Base-by-base conservation (phyloP, 2,113 vertebrate genomes). In the Gambusia holbrooki region DNA sequence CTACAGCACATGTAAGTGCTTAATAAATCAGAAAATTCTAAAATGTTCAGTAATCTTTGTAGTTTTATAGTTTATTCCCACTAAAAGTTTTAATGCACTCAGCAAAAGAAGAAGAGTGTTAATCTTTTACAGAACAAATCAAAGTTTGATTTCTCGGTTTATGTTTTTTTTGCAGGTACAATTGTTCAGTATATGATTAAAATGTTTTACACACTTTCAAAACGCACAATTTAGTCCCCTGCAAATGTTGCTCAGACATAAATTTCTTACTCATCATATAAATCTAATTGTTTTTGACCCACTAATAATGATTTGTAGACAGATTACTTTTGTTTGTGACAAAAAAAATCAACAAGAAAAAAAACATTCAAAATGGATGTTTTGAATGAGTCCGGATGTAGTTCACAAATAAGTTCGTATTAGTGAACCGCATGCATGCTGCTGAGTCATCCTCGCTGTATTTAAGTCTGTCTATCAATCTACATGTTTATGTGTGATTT, bases 401-500 rank as follows among this genome's bases (percentile, higher is more conserved):
- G 35, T 37, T 37, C 35, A 37, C 10, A 37, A 37, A 37, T 37
- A n/a, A 58, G 25, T n/a, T 9, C 25, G 8, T 48, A 7, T 19
- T 19, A 5, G 4, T 17, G 45, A 58, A 58, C 19, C 51, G 2
- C 17, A 58, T 9, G 30, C 17, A 5, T 60, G 68, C 32, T 69
- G 13, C 13, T 28, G 42, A 58, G 70, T 84, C 63, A 2, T 58
- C 51, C 51, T 58, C 8, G 8, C 51, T 58, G 51, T 73, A 37
- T 33, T 74, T 22, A 48, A 71, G 62, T 69, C 40, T 74, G 35
- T 22, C 62, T 58, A 80, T 37, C 78, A 60, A 71, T 69, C 32
- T 75, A 63, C 48, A 64, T n/a, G 69, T 66, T 62, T 70, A 45
- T 28, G 25, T 81, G 63, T 76, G 73, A 76, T 67, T 75, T 64